phyloP scores from a whole-genome alignment of 2,797 vertebrate species.

The Cyclura pinguis region DNA sequence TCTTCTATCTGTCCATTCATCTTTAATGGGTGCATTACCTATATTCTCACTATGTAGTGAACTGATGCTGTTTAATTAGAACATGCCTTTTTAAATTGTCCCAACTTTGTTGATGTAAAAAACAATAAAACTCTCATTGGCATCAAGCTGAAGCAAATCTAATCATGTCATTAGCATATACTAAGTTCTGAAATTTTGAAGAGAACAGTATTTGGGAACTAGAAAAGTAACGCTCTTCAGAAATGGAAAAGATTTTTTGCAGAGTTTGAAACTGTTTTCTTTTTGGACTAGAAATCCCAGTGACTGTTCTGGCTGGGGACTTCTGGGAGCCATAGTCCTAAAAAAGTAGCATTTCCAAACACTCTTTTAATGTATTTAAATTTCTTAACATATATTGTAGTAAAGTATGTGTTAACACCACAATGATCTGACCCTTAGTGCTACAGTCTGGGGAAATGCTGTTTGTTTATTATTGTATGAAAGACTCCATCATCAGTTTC shows the following conservation, averaged over 20 bases:
- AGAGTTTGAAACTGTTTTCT: not conserved
- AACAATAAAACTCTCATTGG: not conserved
- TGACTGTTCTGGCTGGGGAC: too few species aligned
- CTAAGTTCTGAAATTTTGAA: constrained; percentile 8
- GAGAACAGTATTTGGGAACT: not conserved
- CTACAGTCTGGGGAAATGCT: not conserved
- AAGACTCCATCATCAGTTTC: not conserved
- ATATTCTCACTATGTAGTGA: not conserved
- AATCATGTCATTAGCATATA: not conserved
- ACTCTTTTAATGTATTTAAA: too few species aligned
- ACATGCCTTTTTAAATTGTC: not conserved
- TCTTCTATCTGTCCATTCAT: not conserved
- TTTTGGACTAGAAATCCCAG: too few species aligned
- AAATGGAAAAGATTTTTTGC: not conserved
- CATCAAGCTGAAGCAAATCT: not conserved
- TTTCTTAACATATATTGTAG: too few species aligned
- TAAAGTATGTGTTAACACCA: not conserved
- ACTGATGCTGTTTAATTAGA: not conserved
- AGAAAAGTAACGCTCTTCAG: not conserved
- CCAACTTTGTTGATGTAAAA: not conserved
- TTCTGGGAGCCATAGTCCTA: too few species aligned
- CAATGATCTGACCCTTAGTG: not conserved
- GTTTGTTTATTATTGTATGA: not conserved
- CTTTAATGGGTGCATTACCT: not conserved
- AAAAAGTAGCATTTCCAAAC: too few species aligned